Evolutionary conservation across 2,113 vertebrate genomes (phyloP).

Genomic region (Sterrhoptilus dennistouni): DNA sequence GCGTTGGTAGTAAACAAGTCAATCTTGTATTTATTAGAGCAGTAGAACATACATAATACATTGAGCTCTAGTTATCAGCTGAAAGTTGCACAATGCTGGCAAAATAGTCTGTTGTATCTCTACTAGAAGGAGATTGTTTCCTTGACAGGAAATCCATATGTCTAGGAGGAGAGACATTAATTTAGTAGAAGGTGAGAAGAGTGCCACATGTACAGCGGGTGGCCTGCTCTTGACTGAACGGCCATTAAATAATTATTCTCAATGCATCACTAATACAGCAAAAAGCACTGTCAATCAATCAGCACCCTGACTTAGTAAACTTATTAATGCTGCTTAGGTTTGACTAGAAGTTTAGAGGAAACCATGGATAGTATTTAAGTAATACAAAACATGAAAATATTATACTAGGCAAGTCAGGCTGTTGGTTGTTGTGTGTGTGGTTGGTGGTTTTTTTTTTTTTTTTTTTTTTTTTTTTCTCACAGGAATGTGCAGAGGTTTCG

Average conservation of each 20-base stretch:
- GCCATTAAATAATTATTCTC: constrained; percentile 51
- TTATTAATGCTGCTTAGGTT: constrained; percentile 24
- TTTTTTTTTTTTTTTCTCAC: neutral
- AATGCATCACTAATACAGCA: constrained; percentile 3
- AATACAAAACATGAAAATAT: neutral
- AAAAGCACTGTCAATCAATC: constrained; percentile 13
- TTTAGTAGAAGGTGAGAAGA: constrained; percentile 60
- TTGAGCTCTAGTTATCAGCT: constrained; percentile 56
- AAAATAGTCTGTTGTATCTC: constrained; percentile 31
- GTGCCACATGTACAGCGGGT: neutral
- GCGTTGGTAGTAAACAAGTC: constrained; percentile 66
- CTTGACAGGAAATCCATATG: constrained; percentile 63
- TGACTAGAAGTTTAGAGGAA: constrained; percentile 12
- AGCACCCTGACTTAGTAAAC: neutral
- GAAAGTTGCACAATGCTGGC: constrained; percentile 49
- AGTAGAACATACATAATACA: constrained; percentile 65
- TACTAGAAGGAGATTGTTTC: constrained; percentile 49
- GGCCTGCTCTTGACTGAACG: neutral
- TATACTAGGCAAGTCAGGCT: neutral
- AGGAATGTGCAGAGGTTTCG: neutral
- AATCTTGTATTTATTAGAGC: constrained; percentile 73
- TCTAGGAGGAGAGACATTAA: constrained; percentile 45
- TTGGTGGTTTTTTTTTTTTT: neutral
- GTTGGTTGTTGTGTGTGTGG: neutral
- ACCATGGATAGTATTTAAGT: neutral